These are phyloP conservation scores for Drosophila lowei DNA, from an alignment of 1,140 invertebrate genomes.

Conservation along the genomic window DNA sequence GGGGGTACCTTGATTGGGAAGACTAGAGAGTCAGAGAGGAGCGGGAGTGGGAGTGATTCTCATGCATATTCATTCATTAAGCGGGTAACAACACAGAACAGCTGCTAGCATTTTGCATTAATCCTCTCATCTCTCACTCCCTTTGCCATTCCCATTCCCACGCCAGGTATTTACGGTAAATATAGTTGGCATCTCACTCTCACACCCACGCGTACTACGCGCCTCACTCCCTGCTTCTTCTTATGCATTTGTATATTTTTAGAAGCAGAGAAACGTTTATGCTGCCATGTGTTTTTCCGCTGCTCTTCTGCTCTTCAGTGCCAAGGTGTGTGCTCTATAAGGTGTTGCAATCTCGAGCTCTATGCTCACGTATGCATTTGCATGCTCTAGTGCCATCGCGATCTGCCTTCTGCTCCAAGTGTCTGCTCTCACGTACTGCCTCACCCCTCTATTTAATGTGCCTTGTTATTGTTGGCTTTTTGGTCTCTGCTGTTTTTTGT, in stretches of 20 bases:
- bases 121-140: not conserved
- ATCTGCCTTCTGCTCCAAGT: slow-evolving; percentile 7
- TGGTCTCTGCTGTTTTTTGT: slow-evolving; percentile 37
- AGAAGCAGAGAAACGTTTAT: slow-evolving; percentile 56
- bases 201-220: slow-evolving; percentile 22
- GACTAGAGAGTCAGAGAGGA: not conserved
- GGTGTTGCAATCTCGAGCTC: too few relatives aligned
- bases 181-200: slow-evolving; percentile 45
- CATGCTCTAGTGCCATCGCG: slow-evolving; percentile 3
- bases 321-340: too few relatives aligned
- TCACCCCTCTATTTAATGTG: not conserved
- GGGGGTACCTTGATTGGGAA: too few relatives aligned
- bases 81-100: slow-evolving; percentile 50
- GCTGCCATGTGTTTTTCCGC: slow-evolving; percentile 66
- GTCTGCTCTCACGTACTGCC: slow-evolving; percentile 4
- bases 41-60: slow-evolving; percentile 8
- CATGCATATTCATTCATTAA: slow-evolving; percentile 80
- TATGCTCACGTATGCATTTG: not conserved
- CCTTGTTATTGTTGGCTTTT: slow-evolving; percentile 42
- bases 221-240: not conserved
- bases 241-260: slow-evolving; percentile 49
- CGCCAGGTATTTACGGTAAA: slow-evolving; percentile 40
- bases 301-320: slow-evolving; percentile 4
- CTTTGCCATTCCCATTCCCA: slow-evolving; percentile 5
- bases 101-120: slow-evolving; percentile 64